Percentiles rank a stretch among this genome's conserved stretches.
phyloP scores from a whole-genome alignment of 2,113 vertebrate species.

The Natator depressus region DNA sequence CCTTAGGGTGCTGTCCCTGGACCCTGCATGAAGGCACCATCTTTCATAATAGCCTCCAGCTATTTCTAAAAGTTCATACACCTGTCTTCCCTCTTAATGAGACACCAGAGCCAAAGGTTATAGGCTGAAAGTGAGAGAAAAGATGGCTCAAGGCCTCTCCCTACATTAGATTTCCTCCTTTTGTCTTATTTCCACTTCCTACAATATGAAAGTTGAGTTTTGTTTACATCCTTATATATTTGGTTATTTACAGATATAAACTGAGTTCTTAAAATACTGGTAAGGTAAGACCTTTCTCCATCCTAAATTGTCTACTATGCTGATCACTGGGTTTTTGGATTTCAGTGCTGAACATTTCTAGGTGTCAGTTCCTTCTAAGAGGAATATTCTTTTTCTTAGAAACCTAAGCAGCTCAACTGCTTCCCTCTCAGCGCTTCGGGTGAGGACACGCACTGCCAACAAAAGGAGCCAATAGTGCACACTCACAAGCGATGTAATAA shows the following conservation, averaged over 20 bases:
- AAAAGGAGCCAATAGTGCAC: too few species aligned
- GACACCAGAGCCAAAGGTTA: neutral
- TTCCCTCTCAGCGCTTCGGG: neutral
- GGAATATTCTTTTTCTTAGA: too few species aligned
- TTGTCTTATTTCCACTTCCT: neutral
- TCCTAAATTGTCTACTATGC: too few species aligned
- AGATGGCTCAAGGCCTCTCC: neutral
- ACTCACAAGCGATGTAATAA: neutral
- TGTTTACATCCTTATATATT: too few species aligned
- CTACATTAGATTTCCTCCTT: neutral
- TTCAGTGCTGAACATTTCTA: too few species aligned
- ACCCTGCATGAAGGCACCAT: neutral
- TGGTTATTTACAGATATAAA: too few species aligned
- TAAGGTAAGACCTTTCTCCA: too few species aligned
- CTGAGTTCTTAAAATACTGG: too few species aligned
- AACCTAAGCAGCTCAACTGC: too few species aligned
- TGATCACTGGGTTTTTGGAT: too few species aligned
- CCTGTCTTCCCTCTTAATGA: neutral
- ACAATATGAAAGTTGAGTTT: too few species aligned
- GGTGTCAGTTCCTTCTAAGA: too few species aligned
- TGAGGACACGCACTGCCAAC: neutral
- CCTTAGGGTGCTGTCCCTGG: neutral
- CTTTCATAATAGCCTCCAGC: neutral
- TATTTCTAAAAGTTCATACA: neutral
- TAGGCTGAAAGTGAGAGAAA: neutral